phyloP scores from a whole-genome alignment of 2,113 vertebrate species.

The Cyprinodon brontotheroides region DNA sequence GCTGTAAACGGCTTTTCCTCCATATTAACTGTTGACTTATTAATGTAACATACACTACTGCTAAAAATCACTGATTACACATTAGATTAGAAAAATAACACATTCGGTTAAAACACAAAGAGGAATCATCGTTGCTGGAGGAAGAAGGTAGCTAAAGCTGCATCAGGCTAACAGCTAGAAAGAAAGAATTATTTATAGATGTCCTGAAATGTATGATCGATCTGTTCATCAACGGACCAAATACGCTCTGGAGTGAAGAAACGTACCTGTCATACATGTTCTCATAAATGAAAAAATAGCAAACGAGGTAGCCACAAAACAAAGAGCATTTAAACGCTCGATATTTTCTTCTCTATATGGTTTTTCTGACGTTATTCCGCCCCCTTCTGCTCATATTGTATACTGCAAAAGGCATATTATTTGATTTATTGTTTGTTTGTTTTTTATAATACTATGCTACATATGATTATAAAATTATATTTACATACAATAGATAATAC shows the following conservation, averaged over 20 bases:
- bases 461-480: background rate
- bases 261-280: slow-evolving; percentile 77
- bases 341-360: background rate
- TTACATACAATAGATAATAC: background rate
- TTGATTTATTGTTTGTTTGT: background rate
- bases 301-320: slow-evolving; percentile 58
- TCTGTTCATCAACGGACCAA: slow-evolving; percentile 1
- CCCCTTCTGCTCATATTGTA: slow-evolving; percentile 8
- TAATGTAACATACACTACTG: slow-evolving; percentile 57
- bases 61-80: slow-evolving; percentile 10
- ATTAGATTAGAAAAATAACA: background rate
- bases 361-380: slow-evolving; percentile 15
- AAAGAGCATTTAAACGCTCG: slow-evolving; percentile 72
- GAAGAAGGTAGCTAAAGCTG: background rate
- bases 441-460: no score
- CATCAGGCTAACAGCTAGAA: background rate
- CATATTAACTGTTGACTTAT: slow-evolving; percentile 77
- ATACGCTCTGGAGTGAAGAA: background rate
- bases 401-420: background rate
- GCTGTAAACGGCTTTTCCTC: slow-evolving; percentile 74
- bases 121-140: background rate
- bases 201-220: background rate
- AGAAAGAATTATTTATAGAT: background rate
- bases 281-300: slow-evolving; percentile 47
- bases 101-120: background rate